phyloP scores from a whole-genome alignment of 2,888 invertebrate genomes.

The Entomobrya proxima region DNA sequence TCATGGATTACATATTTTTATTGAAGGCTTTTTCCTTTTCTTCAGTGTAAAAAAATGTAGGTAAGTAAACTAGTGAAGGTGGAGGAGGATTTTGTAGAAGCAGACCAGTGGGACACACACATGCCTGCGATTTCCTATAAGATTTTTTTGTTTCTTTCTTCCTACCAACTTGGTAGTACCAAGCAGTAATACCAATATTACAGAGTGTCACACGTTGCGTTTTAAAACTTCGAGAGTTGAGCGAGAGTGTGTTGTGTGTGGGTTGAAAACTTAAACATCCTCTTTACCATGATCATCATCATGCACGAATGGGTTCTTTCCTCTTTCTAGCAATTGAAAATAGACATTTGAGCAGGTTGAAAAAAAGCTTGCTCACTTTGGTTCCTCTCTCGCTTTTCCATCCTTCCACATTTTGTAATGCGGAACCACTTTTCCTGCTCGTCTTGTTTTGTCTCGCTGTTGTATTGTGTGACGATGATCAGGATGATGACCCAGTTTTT shows the following conservation, averaged over 20 bases:
- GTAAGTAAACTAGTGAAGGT: slow-evolving; percentile 15
- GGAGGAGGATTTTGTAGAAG: slow-evolving; percentile 8
- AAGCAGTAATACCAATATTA: background rate
- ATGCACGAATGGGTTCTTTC: slow-evolving; percentile 36
- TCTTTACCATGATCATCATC: background rate
- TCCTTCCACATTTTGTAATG: background rate
- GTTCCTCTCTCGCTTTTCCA: background rate
- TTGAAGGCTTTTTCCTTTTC: slow-evolving; percentile 14
- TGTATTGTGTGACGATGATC: background rate
- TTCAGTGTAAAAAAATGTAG: slow-evolving; percentile 28
- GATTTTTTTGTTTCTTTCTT: background rate
- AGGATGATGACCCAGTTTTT: slow-evolving; percentile 57
- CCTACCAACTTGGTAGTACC: background rate
- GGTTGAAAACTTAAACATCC: slow-evolving; percentile 43
- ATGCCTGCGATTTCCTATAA: background rate
- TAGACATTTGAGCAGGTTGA: slow-evolving; percentile 24
- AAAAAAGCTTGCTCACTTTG: slow-evolving; percentile 18
- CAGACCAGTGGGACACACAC: slow-evolving; percentile 47
- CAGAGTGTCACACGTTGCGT: slow-evolving; percentile 32
- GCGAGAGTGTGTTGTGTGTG: slow-evolving; percentile 31
- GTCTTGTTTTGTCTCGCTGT: background rate
- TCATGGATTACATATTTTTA: slow-evolving; percentile 16
- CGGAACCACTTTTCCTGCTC: slow-evolving; percentile 32
- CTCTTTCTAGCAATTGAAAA: slow-evolving; percentile 35
- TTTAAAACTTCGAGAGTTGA: slow-evolving; percentile 10